Conservation (phyloP, 2,797 vertebrate species). For the Ctenopoma multispine region DNA sequence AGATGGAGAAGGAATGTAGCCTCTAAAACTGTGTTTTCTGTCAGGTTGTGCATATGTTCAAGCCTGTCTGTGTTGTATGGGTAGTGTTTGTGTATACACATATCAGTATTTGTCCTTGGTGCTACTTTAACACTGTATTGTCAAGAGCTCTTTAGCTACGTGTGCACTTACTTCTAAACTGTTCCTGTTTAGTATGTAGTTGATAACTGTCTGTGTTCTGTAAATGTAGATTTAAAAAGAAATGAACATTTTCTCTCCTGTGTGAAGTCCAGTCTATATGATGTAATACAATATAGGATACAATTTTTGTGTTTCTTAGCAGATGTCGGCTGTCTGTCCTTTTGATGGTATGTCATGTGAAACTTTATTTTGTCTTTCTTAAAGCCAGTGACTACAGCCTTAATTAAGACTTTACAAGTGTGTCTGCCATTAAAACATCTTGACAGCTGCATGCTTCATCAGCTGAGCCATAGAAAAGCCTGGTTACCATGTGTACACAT, state of each 20-base stretch:
- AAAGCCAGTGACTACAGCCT: not conserved
- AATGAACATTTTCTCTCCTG: not conserved
- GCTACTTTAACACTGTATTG: not conserved
- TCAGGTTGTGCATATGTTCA: not conserved
- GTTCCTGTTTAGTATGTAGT: not conserved
- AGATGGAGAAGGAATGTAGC: constrained; percentile 10
- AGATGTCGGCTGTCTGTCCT: not conserved
- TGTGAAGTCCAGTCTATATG: not conserved
- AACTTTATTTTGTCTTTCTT: not conserved
- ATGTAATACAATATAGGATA: not conserved
- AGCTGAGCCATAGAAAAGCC: not conserved
- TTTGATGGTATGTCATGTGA: not conserved
- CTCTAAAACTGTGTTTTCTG: constrained; percentile 19
- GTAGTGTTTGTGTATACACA: not conserved
- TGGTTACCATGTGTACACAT: not conserved
- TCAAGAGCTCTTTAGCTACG: not conserved
- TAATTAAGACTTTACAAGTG: not conserved
- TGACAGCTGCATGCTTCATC: constrained; percentile 5
- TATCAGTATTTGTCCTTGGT: not conserved
- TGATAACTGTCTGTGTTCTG: not conserved
- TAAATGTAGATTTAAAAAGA: too few relatives aligned
- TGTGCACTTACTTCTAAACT: not conserved
- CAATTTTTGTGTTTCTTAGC: not conserved
- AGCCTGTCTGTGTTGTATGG: not conserved
- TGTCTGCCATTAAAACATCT: constrained; percentile 5